These are phyloP conservation scores for Drosophila azteca DNA, from an alignment of 1,140 invertebrate genomes.

Conservation along the genomic window DNA sequence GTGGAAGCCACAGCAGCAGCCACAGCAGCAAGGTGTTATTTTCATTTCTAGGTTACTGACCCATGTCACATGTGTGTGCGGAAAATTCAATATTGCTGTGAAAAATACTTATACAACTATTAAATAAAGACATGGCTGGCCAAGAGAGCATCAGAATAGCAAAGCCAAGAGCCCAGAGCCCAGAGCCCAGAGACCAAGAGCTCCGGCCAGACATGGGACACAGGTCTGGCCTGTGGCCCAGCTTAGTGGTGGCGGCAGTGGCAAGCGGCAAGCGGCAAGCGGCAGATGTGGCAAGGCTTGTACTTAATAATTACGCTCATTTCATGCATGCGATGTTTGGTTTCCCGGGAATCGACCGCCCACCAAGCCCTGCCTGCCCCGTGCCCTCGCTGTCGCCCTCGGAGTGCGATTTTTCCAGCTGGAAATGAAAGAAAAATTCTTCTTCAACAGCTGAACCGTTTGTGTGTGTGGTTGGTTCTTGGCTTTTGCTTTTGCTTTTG, in stretches of 20 bases:
- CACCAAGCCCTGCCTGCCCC: conserved; percentile 33
- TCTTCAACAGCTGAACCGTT: conserved; percentile 51
- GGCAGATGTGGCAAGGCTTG: conserved; percentile 55
- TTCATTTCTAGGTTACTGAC: conserved; percentile 81
- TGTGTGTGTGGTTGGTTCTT: conserved; percentile 42
- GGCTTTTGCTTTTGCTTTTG: conserved; percentile 26
- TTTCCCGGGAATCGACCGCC: conserved; percentile 72
- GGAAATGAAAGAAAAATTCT: conserved; percentile 79
- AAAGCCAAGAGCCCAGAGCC: conserved; percentile 36
- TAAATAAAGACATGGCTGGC: conserved; percentile 71
- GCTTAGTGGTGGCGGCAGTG: not conserved
- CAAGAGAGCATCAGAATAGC: not conserved
- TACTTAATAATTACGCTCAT: conserved; percentile 82
- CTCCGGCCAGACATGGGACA: no score
- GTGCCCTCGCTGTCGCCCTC: conserved; percentile 28
- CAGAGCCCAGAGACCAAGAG: not conserved
- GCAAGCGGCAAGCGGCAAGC: conserved; percentile 23
- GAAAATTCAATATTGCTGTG: conserved; percentile 82
- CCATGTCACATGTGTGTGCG: conserved; percentile 79
- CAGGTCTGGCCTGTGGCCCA: no score
- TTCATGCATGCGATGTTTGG: conserved; percentile 81
- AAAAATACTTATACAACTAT: conserved; percentile 81
- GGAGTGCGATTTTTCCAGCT: conserved; percentile 67
- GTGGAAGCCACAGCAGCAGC: conserved; percentile 32
- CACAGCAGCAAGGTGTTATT: conserved; percentile 69